These are phyloP conservation scores for Monarcha castaneiventris DNA, from an alignment of 2,113 vertebrate genomes.

Conservation along the genomic window DNA sequence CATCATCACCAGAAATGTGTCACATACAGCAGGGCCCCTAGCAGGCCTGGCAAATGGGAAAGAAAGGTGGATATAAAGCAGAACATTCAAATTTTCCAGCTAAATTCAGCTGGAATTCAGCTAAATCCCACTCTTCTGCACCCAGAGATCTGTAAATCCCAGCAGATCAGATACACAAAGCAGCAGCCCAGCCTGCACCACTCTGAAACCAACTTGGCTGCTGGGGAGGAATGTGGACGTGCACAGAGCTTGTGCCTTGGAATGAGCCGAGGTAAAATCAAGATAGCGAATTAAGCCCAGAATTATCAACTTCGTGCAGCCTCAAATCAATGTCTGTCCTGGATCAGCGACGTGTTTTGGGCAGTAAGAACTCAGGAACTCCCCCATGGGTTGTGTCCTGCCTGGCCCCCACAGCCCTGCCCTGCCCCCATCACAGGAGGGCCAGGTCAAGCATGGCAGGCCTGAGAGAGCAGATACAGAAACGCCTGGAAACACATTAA, in stretches of 20 bases:
- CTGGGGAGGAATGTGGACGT: accelerated
- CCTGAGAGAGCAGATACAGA: background rate
- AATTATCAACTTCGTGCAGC: background rate
- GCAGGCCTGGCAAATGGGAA: background rate
- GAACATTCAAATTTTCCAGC: background rate
- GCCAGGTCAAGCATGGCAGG: background rate
- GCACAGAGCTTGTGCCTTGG: background rate
- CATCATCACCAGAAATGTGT: background rate
- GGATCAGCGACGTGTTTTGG: background rate
- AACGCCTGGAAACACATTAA: accelerated
- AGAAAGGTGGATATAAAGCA: background rate
- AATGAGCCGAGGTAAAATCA: background rate
- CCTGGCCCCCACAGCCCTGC: background rate
- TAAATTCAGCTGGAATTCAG: background rate
- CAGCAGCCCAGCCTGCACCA: background rate
- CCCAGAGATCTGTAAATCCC: background rate
- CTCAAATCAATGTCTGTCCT: background rate
- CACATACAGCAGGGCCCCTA: background rate
- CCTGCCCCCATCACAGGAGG: background rate
- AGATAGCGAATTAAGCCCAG: accelerated
- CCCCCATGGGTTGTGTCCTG: background rate
- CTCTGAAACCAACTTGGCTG: accelerated
- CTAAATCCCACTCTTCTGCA: background rate
- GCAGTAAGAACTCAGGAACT: background rate
- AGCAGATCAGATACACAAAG: background rate